These are phyloP conservation scores for Bombyx mandarina DNA, from an alignment of 1,140 invertebrate species.

Conservation along the genomic window DNA sequence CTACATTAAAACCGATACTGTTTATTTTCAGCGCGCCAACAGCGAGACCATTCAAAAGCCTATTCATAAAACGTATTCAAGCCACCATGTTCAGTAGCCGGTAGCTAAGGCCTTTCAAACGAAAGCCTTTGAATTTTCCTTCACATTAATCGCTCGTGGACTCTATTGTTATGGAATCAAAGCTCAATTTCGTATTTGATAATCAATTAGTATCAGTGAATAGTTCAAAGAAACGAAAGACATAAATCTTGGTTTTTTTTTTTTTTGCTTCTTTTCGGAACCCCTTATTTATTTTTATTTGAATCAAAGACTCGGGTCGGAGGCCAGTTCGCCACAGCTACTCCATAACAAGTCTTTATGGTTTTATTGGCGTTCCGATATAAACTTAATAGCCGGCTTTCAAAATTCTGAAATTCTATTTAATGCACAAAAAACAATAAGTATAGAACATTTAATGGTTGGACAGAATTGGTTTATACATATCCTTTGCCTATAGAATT, in stretches of 20 bases:
- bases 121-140: not conserved
- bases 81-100: not conserved
- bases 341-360: conserved; percentile 8
- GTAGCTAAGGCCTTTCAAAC: not conserved
- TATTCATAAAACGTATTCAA: conserved; percentile 1
- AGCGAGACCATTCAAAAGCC: no score
- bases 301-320: not conserved
- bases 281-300: conserved; percentile 4
- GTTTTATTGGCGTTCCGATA: conserved; percentile 9
- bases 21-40: no score
- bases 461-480: no score
- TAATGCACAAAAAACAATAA: no score
- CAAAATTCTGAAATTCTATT: no score
- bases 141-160: not conserved
- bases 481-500: no score
- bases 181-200: conserved; percentile 10
- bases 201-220: conserved; percentile 20
- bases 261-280: conserved; percentile 2
- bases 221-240: conserved; percentile 18
- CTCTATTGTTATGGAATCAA: conserved; percentile 5
- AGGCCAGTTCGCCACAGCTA: no score
- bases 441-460: no score
- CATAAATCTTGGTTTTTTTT: conserved; percentile 21
- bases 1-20: no score
- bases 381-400: no score